Conservation (phyloP, 2,113 vertebrate species). For the Oxyruncus cristatus region DNA sequence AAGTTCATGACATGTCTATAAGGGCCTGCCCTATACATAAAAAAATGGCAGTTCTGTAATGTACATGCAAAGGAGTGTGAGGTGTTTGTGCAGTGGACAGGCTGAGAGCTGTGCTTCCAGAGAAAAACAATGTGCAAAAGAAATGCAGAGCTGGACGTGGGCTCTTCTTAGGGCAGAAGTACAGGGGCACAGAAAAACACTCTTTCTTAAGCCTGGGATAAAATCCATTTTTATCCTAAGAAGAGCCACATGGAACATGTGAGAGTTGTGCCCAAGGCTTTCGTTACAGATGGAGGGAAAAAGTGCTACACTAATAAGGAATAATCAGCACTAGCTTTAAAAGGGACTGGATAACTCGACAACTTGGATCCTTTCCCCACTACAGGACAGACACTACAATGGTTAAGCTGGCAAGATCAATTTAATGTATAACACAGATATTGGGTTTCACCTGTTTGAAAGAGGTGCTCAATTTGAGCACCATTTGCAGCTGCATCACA, state of each 20-base stretch:
- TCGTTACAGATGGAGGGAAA: slow-evolving; percentile 58
- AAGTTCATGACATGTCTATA: background rate
- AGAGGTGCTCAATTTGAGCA: background rate
- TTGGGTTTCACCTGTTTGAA: background rate
- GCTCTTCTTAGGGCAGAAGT: slow-evolving; percentile 63
- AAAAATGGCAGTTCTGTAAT: slow-evolving; percentile 54
- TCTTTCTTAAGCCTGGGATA: background rate
- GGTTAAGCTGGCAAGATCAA: background rate
- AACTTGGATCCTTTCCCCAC: background rate
- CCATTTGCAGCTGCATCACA: background rate
- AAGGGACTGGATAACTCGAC: background rate
- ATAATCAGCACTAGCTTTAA: background rate
- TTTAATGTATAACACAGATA: background rate
- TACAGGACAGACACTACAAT: background rate
- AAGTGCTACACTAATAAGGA: slow-evolving; percentile 36
- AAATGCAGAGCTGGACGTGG: slow-evolving; percentile 43
- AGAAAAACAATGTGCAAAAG: slow-evolving; percentile 68
- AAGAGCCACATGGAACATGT: slow-evolving; percentile 60
- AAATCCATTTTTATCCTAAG: slow-evolving; percentile 57
- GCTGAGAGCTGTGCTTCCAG: slow-evolving; percentile 57
- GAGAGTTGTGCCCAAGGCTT: slow-evolving; percentile 68
- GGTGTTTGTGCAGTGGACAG: slow-evolving; percentile 53
- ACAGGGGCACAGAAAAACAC: background rate
- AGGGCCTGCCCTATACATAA: slow-evolving; percentile 10
- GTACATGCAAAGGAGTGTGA: slow-evolving; percentile 69